Conservation (phyloP, 1,140 invertebrate genomes). For the Luehdorfia chinensis region DNA sequence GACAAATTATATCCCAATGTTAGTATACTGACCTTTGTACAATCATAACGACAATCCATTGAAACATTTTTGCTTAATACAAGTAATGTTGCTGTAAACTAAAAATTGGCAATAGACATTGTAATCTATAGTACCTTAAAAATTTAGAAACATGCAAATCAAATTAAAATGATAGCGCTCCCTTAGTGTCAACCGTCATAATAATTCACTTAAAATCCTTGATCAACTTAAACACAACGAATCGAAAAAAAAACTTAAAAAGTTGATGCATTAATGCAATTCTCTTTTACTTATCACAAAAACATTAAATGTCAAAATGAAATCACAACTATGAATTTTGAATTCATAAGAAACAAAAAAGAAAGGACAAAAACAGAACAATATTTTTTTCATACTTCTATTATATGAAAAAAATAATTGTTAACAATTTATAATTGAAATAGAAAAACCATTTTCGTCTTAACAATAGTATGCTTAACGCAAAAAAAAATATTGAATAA, state of each 20-base stretch:
- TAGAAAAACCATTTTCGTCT: conserved; percentile 54
- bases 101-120: conserved; percentile 46
- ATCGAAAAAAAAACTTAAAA: conserved; percentile 51
- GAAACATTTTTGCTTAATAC: conserved; percentile 20
- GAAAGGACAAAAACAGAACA: conserved; percentile 67
- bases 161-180: conserved; percentile 37
- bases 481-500: conserved; percentile 23
- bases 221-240: conserved; percentile 42
- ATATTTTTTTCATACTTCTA: conserved; percentile 33
- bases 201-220: conserved; percentile 32
- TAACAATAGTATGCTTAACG: conserved; percentile 61
- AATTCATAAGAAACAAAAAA: conserved; percentile 69
- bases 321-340: conserved; percentile 76
- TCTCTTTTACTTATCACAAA: conserved; percentile 71
- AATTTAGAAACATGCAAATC: conserved; percentile 43
- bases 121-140: conserved; percentile 61
- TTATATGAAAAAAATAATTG: conserved; percentile 59
- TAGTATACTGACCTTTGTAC: conserved; percentile 46
- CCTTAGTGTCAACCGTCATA: conserved; percentile 36
- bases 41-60: conserved; percentile 29
- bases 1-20: conserved; percentile 43
- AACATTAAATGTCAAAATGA: conserved; percentile 76
- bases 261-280: conserved; percentile 71
- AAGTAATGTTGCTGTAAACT: conserved; percentile 24
- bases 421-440: conserved; percentile 66